phyloP scores from a whole-genome alignment of 2,888 invertebrate genomes.

The Protophormia terraenovae region DNA sequence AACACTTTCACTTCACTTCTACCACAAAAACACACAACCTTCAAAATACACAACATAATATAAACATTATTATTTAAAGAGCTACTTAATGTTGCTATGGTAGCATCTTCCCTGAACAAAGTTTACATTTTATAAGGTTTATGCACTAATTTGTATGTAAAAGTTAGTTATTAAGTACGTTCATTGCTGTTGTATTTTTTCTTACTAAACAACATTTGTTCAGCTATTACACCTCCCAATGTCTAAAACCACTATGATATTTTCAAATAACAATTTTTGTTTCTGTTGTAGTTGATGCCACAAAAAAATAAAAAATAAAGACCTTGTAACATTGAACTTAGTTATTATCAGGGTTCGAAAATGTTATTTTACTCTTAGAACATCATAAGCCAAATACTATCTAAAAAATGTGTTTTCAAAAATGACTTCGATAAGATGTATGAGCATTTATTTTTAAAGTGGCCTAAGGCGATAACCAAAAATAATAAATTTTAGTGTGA shows the following conservation, averaged over 20 bases:
- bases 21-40: too few species aligned
- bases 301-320: not conserved
- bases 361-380: too few species aligned
- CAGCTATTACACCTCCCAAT: not conserved
- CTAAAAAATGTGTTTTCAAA: too few species aligned
- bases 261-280: not conserved
- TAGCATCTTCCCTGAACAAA: not conserved
- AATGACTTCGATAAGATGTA: too few species aligned
- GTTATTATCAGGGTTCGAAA: too few species aligned
- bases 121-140: not conserved
- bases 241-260: not conserved
- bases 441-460: too few species aligned
- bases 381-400: too few species aligned
- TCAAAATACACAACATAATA: not conserved
- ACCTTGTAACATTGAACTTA: conserved; percentile 13
- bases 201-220: not conserved
- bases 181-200: not conserved
- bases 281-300: not conserved
- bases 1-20: too few species aligned
- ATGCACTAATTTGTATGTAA: not conserved
- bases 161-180: not conserved
- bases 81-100: not conserved
- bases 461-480: too few species aligned
- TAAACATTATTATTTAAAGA: not conserved
- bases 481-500: too few species aligned